Evolutionary conservation across 2,888 invertebrate genomes (phyloP).

Genomic region (Hypsopygia costalis): DNA sequence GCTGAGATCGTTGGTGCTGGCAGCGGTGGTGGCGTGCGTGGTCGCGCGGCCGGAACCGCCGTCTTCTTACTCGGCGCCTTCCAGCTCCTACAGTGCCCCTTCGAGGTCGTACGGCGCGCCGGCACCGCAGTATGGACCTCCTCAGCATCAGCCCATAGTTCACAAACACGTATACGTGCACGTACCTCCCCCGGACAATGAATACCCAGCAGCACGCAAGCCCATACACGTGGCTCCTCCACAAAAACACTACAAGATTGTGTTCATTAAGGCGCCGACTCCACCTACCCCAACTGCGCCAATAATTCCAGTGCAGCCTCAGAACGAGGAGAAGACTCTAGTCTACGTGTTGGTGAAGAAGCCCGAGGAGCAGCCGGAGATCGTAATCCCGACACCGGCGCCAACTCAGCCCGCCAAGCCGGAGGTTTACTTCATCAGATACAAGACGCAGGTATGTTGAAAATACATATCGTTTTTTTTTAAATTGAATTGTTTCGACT

Average conservation of each 20-base stretch:
- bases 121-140: constrained; percentile 85
- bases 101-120: constrained; percentile 76
- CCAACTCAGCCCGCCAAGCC: constrained; percentile 94
- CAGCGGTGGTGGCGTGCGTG: constrained; percentile 62
- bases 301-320: constrained; percentile 85
- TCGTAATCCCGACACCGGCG: constrained; percentile 88
- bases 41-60: constrained; percentile 80
- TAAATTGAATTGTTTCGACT: too few species aligned
- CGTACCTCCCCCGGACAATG: constrained; percentile 93
- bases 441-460: constrained; percentile 87
- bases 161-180: constrained; percentile 96
- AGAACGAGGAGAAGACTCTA: constrained; percentile 93
- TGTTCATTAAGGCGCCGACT: constrained; percentile 88
- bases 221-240: constrained; percentile 78
- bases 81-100: constrained; percentile 61
- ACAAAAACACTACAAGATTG: constrained; percentile 92
- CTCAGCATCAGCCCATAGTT: constrained; percentile 87
- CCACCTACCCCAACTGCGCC: constrained; percentile 83
- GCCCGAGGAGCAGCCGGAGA: constrained; percentile 90
- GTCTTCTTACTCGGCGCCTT: constrained; percentile 80
- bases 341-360: constrained; percentile 94
- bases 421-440: constrained; percentile 94
- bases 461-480: too few species aligned
- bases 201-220: constrained; percentile 84
- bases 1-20: constrained; percentile 63